These are phyloP conservation scores for Oligia fasciuncula DNA, from an alignment of 2,888 invertebrate genomes.

Conservation along the genomic window DNA sequence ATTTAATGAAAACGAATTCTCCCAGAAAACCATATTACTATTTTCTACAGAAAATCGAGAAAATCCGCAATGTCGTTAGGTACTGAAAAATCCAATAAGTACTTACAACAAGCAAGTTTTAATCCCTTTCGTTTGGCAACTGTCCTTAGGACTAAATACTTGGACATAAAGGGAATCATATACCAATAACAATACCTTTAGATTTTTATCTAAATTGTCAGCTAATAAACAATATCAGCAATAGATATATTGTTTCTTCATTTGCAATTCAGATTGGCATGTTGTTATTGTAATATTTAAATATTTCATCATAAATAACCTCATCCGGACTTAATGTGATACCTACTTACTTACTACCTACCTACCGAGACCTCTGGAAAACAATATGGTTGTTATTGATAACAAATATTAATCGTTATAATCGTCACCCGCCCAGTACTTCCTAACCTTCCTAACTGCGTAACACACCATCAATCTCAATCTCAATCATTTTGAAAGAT, in stretches of 20 bases:
- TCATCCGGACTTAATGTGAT: slow-evolving; percentile 17
- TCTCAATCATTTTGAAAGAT: no score
- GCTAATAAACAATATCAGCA: slow-evolving; percentile 25
- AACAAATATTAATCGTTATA: background rate
- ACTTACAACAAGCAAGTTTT: no score
- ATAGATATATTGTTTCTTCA: slow-evolving; percentile 24
- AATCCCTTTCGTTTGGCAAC: no score
- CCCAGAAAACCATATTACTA: background rate
- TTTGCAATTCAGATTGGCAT: slow-evolving; percentile 45
- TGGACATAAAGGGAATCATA: no score
- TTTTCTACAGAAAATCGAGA: background rate
- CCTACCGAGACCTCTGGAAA: slow-evolving; percentile 13
- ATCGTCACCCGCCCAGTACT: background rate
- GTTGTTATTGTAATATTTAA: slow-evolving; percentile 52
- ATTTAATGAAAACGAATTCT: background rate
- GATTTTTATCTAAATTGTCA: slow-evolving; percentile 29
- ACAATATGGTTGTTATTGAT: slow-evolving; percentile 13
- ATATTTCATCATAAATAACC: slow-evolving; percentile 25
- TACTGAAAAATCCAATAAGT: background rate
- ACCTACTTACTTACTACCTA: background rate
- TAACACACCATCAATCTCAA: no score
- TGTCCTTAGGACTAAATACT: background rate
- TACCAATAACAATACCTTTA: background rate
- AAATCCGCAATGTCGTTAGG: background rate
- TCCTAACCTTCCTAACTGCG: background rate